phyloP scores from a whole-genome alignment of 2,888 invertebrate species.

The Machimus rusticus region DNA sequence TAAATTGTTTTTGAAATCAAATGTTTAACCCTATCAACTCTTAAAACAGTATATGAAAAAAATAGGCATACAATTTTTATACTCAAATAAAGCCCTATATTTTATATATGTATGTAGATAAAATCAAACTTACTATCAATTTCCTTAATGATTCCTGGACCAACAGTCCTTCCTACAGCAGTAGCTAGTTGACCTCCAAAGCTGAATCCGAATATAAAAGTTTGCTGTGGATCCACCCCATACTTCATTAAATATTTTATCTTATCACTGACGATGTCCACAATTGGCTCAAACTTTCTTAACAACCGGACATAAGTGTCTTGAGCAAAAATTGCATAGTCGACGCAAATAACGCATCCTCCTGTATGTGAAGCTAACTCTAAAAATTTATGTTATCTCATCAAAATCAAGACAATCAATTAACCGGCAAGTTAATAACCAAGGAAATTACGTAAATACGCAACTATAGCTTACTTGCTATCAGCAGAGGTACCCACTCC shows the following conservation, averaged over 20 bases:
- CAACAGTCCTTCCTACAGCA: conserved; percentile 55
- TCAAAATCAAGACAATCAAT: not conserved
- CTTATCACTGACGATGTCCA: conserved; percentile 53
- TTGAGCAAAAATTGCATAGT: conserved; percentile 56
- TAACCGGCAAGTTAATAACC: not conserved
- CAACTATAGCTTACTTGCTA: conserved; percentile 54
- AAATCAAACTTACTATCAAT: conserved; percentile 56
- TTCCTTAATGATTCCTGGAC: conserved; percentile 53
- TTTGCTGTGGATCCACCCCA: conserved; percentile 55
- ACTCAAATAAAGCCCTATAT: no score
- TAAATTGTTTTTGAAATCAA: no score
- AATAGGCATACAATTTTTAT: no score
- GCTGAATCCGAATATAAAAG: conserved; percentile 61
- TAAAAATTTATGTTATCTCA: conserved; percentile 46
- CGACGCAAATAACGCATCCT: conserved; percentile 60
- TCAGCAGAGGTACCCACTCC: conserved; percentile 56
- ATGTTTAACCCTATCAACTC: no score
- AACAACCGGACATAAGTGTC: conserved; percentile 57
- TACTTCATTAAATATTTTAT: conserved; percentile 52
- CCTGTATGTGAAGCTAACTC: conserved; percentile 57
- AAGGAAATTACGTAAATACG: not conserved
- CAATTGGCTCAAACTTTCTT: conserved; percentile 54
- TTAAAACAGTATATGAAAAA: no score
- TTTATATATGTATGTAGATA: not conserved
- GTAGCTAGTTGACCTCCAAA: conserved; percentile 60